These are phyloP conservation scores for Cydia fagiglandana DNA, from an alignment of 1,140 invertebrate genomes.

Conservation along the genomic window DNA sequence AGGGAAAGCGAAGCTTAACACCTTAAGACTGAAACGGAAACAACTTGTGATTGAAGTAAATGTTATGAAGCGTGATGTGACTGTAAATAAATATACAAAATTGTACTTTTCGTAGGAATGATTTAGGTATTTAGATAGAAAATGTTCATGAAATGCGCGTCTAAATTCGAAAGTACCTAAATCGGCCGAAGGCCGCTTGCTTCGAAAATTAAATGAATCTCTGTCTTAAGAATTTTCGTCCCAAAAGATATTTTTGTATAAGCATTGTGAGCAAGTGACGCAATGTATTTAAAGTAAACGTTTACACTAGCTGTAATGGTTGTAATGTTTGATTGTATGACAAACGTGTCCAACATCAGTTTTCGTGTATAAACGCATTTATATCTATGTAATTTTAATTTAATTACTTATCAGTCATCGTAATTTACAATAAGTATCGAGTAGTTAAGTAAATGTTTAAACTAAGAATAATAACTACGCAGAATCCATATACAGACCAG, in stretches of 20 bases:
- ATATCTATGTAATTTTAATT: not conserved
- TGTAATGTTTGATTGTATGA: constrained; percentile 49
- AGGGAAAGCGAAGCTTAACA: constrained; percentile 49
- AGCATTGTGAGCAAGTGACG: constrained; percentile 65
- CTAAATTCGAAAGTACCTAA: constrained; percentile 50
- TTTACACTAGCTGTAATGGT: constrained; percentile 61
- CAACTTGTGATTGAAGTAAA: constrained; percentile 66
- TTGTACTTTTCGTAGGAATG: constrained; percentile 42
- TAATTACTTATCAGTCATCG: constrained; percentile 39
- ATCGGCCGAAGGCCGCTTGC: not conserved
- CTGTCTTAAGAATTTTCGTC: constrained; percentile 46
- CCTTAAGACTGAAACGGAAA: constrained; percentile 70
- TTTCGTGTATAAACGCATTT: not conserved
- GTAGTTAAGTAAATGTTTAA: constrained; percentile 43
- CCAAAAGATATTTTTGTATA: constrained; percentile 77
- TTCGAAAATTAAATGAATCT: constrained; percentile 34
- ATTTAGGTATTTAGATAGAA: constrained; percentile 40
- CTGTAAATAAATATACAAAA: constrained; percentile 50
- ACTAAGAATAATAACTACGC: constrained; percentile 52
- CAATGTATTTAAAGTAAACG: constrained; percentile 55
- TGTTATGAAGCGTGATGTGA: constrained; percentile 52
- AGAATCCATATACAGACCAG: too few species aligned
- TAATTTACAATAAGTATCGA: constrained; percentile 39
- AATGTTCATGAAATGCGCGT: constrained; percentile 45
- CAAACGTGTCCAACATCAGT: constrained; percentile 7